Conservation (phyloP, 2,113 vertebrate species). For the Otocyon megalotis region DNA sequence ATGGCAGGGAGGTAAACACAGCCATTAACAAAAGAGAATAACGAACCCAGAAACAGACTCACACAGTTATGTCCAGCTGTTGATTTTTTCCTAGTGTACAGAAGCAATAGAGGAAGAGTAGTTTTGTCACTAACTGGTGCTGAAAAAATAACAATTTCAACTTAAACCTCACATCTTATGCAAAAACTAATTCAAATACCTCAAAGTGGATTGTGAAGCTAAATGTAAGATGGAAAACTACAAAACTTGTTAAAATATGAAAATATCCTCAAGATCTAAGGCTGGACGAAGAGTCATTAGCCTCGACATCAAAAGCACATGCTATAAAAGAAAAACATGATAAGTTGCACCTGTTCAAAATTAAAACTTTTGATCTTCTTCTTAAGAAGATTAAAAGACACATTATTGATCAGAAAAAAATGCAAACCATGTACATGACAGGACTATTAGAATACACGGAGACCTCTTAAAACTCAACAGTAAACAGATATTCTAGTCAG, state of each 20-base stretch:
- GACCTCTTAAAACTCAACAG: not conserved
- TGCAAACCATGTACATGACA: not conserved
- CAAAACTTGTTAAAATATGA: not conserved
- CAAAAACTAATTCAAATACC: not conserved
- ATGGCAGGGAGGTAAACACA: not conserved
- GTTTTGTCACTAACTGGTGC: not conserved
- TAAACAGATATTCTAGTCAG: not conserved
- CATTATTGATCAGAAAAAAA: not conserved
- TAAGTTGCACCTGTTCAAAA: not conserved
- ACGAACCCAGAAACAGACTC: not conserved
- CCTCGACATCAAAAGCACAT: not conserved
- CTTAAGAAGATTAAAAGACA: not conserved
- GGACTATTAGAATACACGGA: not conserved
- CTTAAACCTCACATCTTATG: not conserved
- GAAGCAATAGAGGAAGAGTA: not conserved
- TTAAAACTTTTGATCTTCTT: not conserved
- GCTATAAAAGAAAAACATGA: not conserved
- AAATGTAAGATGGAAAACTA: not conserved
- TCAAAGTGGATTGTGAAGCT: not conserved
- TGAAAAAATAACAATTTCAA: not conserved
- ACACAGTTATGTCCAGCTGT: not conserved
- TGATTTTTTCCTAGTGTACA: not conserved
- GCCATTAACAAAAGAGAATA: too few species aligned
- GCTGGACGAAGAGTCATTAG: not conserved
- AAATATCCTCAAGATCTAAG: not conserved